Conservation (phyloP, 2,113 vertebrate genomes). For the Arizona elegans region DNA sequence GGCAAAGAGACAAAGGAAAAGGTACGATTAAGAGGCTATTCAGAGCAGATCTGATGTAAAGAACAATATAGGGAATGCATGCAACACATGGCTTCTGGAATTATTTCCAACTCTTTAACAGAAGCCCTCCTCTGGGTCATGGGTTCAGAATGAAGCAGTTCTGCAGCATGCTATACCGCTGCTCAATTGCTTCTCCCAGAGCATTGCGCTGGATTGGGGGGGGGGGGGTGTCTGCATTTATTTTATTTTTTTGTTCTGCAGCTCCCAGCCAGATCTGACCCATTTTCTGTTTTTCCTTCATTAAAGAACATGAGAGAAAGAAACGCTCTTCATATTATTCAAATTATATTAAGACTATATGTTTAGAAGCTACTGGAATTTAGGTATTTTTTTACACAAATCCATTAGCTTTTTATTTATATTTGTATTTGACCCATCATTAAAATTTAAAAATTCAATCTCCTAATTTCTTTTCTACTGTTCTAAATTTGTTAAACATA, state of each 20-base stretch:
- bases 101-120: background rate
- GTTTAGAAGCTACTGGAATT: background rate
- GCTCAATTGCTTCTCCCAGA: background rate
- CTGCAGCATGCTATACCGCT: background rate
- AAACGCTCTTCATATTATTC: background rate
- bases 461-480: background rate
- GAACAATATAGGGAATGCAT: background rate
- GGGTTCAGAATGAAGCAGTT: background rate
- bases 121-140: background rate
- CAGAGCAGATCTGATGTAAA: background rate
- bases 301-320: background rate
- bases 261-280: background rate
- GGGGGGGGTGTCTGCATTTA: too few species aligned
- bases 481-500: background rate
- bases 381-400: background rate
- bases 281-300: background rate
- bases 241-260: background rate
- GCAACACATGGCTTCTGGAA: background rate
- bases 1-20: background rate
- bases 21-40: background rate
- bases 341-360: background rate
- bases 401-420: background rate
- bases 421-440: background rate
- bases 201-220: background rate
- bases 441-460: background rate